Percentiles rank a stretch among this genome's conserved stretches.
These are phyloP conservation scores for Drosophila gunungcola DNA, from an alignment of 1,140 invertebrate species.

Conservation along the genomic window DNA sequence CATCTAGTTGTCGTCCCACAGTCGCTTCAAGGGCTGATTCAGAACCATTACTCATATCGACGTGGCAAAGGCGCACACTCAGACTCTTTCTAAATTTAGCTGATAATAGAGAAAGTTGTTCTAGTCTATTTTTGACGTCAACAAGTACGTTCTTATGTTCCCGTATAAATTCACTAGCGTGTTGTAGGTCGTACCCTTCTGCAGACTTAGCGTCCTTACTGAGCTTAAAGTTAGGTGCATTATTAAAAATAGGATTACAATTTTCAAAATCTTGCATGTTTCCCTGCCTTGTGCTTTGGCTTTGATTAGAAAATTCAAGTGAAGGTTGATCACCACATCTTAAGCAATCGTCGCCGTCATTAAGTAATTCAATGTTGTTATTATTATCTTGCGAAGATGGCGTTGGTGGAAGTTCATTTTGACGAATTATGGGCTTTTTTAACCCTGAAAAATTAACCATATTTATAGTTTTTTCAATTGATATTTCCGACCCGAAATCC, in stretches of 20 bases:
- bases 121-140: conserved; percentile 54
- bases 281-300: background rate
- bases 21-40: conserved; percentile 37
- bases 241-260: background rate
- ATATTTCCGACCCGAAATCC: conserved; percentile 2
- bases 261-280: conserved; percentile 14
- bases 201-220: background rate
- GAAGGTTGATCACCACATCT: conserved; percentile 21
- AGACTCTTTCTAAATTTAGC: conserved; percentile 53
- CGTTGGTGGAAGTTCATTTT: conserved; percentile 20
- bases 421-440: conserved; percentile 23
- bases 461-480: conserved; percentile 13
- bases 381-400: conserved; percentile 58
- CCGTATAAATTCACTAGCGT: conserved; percentile 49
- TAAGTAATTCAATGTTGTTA: conserved; percentile 48
- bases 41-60: background rate
- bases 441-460: conserved; percentile 33
- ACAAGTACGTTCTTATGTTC: conserved; percentile 59
- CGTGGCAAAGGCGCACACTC: background rate
- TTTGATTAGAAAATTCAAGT: conserved; percentile 12
- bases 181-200: conserved; percentile 10
- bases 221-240: background rate
- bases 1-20: conserved; percentile 47
- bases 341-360: conserved; percentile 14
- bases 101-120: conserved; percentile 50